Base-by-base conservation (phyloP, 2,113 vertebrate species). In the Coregonus clupeaformis region DNA sequence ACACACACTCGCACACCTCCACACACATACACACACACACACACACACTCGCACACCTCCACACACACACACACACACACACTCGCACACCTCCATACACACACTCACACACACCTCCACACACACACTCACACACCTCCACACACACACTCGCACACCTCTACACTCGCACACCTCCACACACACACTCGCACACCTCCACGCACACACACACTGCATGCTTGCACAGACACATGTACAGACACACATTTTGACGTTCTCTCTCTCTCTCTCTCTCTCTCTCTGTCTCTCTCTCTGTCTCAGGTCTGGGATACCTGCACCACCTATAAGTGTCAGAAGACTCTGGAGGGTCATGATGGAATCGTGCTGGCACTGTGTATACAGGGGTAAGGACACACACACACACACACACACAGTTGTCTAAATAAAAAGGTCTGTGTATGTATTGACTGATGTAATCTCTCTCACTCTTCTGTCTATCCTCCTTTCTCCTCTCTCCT, bases 251-350 rank as follows among this genome's bases (percentile, higher is more conserved):
- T 22, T 32, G 22, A 27, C 27, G 27, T 27, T 27, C 30, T 32
- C 30, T 6, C 30, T 32, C 30, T 32, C 30, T 32, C 30, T 32
- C 30, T 32, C 30, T 6, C 5, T 32, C 30, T 32, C 30, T 32
- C 30, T 32, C 29, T 27, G 27, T 27, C 25, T 65, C 25, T 24
- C 47, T 72, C 47, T 57, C 60, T 65, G n/a, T 57, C 75, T 76
- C 36, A 99, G 98, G 98, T 99, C 5, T 99, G 98, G 98, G 98
- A 99, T 84, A 99, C 98, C 25, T 99, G 98, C 83, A 99, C 98
- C 75, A 99, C 97, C 2, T 99, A 99, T 92, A 99, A 99, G 91
- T 99, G 98, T 93, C 98, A 99, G 93, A 99, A 99, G 90, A 99
- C 98, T 5, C 91, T 99, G 32, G 98, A 99, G 86, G 98, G 98